These are phyloP conservation scores for Vimba vimba DNA, from an alignment of 2,113 vertebrate genomes.

Conservation along the genomic window DNA sequence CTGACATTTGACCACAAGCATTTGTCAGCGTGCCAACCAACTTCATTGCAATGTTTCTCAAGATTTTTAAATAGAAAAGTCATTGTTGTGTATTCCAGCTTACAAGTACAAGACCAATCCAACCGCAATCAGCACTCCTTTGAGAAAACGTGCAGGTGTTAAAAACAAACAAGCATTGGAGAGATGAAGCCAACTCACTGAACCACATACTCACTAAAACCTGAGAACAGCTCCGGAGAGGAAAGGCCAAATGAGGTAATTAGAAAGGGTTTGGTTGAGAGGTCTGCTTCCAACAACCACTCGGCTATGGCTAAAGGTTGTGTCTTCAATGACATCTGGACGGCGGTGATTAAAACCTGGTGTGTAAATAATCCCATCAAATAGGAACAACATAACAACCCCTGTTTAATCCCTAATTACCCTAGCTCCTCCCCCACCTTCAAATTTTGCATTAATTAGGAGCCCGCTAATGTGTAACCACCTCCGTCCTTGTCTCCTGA, in stretches of 20 bases:
- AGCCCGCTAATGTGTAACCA: conserved; percentile 70
- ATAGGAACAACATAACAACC: conserved; percentile 72
- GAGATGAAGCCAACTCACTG: conserved; percentile 26
- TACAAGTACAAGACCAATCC: not conserved
- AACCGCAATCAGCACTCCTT: conserved; percentile 31
- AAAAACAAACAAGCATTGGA: conserved; percentile 26
- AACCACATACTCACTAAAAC: conserved; percentile 47
- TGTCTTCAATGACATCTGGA: conserved; percentile 69
- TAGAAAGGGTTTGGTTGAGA: conserved; percentile 56
- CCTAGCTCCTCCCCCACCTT: conserved; percentile 70
- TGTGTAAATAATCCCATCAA: conserved; percentile 74
- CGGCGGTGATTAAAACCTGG: conserved; percentile 69
- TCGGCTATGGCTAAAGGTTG: conserved; percentile 56
- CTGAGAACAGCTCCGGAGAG: conserved; percentile 53
- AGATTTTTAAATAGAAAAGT: conserved; percentile 11
- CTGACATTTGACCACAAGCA: not conserved
- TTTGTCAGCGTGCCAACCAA: not conserved
- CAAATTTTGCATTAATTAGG: conserved; percentile 71
- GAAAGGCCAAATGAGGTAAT: conserved; percentile 62
- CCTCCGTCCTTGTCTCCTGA: conserved; percentile 23
- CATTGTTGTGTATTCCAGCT: conserved; percentile 6
- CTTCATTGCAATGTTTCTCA: not conserved
- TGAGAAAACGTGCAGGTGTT: conserved; percentile 38
- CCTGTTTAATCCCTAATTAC: conserved; percentile 75
- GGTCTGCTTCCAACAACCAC: conserved; percentile 49